Evolutionary conservation across 2,797 vertebrate species (phyloP).

Genomic region (Lacerta agilis): DNA sequence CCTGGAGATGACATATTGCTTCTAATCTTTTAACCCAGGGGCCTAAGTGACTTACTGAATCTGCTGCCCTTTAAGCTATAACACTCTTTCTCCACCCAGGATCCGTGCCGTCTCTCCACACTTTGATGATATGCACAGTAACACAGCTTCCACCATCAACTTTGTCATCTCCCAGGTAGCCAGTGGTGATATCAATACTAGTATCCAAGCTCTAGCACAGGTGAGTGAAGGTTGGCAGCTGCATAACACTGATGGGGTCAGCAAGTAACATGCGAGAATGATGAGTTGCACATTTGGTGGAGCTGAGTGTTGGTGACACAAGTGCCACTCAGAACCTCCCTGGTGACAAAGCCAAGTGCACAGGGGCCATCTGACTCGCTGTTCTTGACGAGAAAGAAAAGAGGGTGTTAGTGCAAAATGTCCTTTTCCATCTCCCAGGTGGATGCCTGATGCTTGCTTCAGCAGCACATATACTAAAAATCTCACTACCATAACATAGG

Average conservation of each 20-base stretch:
- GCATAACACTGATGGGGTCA: not conserved
- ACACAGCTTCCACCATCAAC: constrained; percentile 97
- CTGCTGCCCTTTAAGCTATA: constrained; percentile 16
- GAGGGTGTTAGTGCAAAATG: not conserved
- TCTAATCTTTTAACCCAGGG: not conserved
- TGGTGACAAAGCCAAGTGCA: constrained; percentile 87
- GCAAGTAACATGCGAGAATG: constrained; percentile 73
- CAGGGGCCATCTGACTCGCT: constrained; percentile 90
- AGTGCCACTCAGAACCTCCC: constrained; percentile 73
- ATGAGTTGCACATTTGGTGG: constrained; percentile 82
- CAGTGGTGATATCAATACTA: constrained; percentile 96
- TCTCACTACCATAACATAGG: not conserved
- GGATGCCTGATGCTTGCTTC: no score
- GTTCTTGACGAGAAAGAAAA: not conserved
- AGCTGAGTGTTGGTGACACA: constrained; percentile 70
- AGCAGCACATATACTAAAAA: no score
- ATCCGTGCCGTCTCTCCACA: constrained; percentile 92
- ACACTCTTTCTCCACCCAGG: constrained; percentile 74
- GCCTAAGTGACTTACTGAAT: not conserved
- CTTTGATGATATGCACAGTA: constrained; percentile 97
- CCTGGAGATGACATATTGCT: not conserved
- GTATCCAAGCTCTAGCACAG: constrained; percentile 96
- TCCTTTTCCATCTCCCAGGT: not conserved
- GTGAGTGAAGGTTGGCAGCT: constrained; percentile 68
- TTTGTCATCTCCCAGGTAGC: constrained; percentile 98